Conservation (phyloP, 2,797 vertebrate genomes). For the Crax fasciolata region DNA sequence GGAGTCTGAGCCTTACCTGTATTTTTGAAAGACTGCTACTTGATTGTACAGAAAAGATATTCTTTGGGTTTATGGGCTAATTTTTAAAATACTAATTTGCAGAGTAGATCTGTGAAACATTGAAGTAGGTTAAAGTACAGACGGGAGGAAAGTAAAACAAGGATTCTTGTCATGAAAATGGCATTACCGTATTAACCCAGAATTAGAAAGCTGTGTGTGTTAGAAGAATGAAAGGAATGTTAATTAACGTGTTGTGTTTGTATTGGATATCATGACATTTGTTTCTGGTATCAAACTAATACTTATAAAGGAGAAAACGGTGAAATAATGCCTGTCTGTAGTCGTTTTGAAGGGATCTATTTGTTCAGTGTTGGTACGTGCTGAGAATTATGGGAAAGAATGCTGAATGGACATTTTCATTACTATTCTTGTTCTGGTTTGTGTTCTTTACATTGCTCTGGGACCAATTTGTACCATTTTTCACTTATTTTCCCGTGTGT, state of each 20-base stretch:
- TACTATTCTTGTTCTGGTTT: neutral
- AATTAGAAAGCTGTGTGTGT: neutral
- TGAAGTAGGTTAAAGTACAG: neutral
- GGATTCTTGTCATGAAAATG: accelerated
- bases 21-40: neutral
- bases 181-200: neutral
- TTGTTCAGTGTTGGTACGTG: neutral
- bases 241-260: neutral
- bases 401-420: neutral
- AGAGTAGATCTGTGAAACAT: neutral
- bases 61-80: neutral
- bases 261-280: neutral
- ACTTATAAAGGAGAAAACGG: neutral
- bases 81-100: neutral
- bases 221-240: neutral
- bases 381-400: neutral
- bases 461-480: neutral
- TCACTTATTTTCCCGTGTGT: neutral
- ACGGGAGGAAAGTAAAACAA: neutral
- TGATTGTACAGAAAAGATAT: neutral
- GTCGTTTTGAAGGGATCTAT: neutral
- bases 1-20: neutral
- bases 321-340: neutral
- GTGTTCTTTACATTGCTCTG: neutral
- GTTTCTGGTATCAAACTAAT: neutral